Conservation (phyloP, 2,113 vertebrate genomes). For the Neodontobutis hainanensis region DNA sequence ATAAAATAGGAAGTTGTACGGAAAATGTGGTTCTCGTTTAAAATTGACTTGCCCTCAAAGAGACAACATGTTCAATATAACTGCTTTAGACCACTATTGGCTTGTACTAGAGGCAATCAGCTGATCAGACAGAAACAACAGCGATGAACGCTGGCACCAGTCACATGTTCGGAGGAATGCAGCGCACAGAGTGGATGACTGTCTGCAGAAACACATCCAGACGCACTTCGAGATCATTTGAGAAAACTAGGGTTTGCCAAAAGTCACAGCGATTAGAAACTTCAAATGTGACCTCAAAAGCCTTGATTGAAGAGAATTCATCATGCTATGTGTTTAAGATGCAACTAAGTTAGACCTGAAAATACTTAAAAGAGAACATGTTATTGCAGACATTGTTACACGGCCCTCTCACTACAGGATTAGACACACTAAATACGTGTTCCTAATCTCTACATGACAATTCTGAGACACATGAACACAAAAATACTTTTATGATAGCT, state of each 20-base stretch:
- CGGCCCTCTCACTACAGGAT: not conserved
- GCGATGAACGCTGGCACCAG: slow-evolving; percentile 34
- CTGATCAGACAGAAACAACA: slow-evolving; percentile 67
- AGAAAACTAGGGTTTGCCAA: not conserved
- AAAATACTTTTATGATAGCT: not conserved
- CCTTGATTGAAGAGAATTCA: not conserved
- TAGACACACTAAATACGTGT: slow-evolving; percentile 1
- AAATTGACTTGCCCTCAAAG: slow-evolving; percentile 7
- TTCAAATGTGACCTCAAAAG: slow-evolving; percentile 1
- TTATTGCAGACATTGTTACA: not conserved
- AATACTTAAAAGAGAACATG: slow-evolving; percentile 1
- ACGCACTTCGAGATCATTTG: not conserved
- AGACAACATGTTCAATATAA: slow-evolving; percentile 11
- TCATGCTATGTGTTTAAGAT: not conserved
- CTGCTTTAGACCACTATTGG: slow-evolving; percentile 13
- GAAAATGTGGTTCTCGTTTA: slow-evolving; percentile 3
- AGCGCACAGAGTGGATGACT: slow-evolving; percentile 5
- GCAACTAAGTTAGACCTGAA: slow-evolving; percentile 8
- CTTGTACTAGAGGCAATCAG: slow-evolving; percentile 56
- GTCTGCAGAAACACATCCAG: not conserved
- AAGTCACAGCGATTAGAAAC: not conserved
- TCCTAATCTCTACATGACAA: slow-evolving; percentile 12
- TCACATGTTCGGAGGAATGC: slow-evolving; percentile 69
- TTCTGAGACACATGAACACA: not conserved
- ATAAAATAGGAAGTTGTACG: slow-evolving; percentile 7